phyloP scores from a whole-genome alignment of 2,797 vertebrate genomes.

The Muscicapa striata region DNA sequence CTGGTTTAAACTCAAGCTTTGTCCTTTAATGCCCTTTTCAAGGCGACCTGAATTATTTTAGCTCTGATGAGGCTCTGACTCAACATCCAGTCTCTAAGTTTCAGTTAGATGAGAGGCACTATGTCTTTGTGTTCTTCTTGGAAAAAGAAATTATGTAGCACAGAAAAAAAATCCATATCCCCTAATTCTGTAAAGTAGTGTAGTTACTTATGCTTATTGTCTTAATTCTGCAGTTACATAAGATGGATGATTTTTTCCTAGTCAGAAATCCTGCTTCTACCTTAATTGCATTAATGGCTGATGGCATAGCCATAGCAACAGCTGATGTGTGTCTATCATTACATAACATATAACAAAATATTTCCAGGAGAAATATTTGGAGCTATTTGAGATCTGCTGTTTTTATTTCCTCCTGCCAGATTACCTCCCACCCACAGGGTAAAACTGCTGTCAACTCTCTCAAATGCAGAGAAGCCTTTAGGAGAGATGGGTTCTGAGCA shows the following conservation, averaged over 20 bases:
- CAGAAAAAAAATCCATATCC: neutral
- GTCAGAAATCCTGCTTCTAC: slow-evolving; percentile 35
- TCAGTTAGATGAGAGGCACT: neutral
- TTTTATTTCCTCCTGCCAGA: slow-evolving; percentile 6
- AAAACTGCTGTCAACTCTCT: slow-evolving; percentile 83
- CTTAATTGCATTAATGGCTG: slow-evolving; percentile 56
- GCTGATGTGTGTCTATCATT: slow-evolving; percentile 30
- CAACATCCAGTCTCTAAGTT: neutral
- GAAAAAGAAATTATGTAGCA: neutral
- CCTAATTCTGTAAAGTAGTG: neutral
- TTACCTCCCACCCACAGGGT: slow-evolving; percentile 85
- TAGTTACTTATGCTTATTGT: slow-evolving; percentile 13
- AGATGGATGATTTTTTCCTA: slow-evolving; percentile 33
- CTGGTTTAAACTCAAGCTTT: neutral
- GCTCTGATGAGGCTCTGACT: neutral
- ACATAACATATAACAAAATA: slow-evolving; percentile 21
- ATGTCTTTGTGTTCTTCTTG: neutral
- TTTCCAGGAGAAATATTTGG: slow-evolving; percentile 19
- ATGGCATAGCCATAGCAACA: slow-evolving; percentile 52
- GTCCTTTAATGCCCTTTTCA: slow-evolving; percentile 6
- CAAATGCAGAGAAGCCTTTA: slow-evolving; percentile 84
- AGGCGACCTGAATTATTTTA: neutral
- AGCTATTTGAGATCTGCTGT: neutral
- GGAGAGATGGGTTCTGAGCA: slow-evolving; percentile 77
- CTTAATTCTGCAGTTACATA: slow-evolving; percentile 48